Conservation (phyloP, 2,113 vertebrate species). For the Azemiops feae region DNA sequence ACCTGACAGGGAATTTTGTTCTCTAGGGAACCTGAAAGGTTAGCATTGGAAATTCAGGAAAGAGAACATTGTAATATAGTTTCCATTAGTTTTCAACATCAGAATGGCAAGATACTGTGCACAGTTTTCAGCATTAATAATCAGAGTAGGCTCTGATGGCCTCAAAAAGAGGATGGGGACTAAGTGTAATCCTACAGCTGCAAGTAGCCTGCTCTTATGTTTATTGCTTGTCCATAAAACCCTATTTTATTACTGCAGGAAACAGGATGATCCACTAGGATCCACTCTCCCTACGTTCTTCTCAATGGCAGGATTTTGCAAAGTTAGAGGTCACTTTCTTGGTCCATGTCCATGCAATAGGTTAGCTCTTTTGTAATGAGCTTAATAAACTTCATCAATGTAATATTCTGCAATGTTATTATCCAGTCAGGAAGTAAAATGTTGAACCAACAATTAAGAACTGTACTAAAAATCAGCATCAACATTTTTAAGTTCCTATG, state of each 20-base stretch:
- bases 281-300: background rate
- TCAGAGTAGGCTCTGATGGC: background rate
- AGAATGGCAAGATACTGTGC: background rate
- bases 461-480: background rate
- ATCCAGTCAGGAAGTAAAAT: background rate
- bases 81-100: background rate
- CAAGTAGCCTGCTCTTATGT: background rate
- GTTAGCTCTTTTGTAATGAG: background rate
- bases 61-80: background rate
- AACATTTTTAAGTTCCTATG: background rate
- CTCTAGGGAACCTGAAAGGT: background rate
- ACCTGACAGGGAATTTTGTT: background rate
- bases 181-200: background rate
- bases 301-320: background rate
- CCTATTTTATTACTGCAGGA: background rate
- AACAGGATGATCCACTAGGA: background rate
- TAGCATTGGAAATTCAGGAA: background rate
- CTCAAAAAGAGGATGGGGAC: background rate
- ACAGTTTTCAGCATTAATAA: background rate
- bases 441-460: background rate
- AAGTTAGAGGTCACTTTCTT: background rate
- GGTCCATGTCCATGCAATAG: background rate
- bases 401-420: background rate
- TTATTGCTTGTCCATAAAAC: background rate
- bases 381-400: background rate